Percentiles rank a stretch among this genome's conserved stretches.
These are phyloP conservation scores for Theonella swinhoei DNA, from an alignment of 37 sponge, comb jelly and placozoan species.

Conservation along the genomic window DNA sequence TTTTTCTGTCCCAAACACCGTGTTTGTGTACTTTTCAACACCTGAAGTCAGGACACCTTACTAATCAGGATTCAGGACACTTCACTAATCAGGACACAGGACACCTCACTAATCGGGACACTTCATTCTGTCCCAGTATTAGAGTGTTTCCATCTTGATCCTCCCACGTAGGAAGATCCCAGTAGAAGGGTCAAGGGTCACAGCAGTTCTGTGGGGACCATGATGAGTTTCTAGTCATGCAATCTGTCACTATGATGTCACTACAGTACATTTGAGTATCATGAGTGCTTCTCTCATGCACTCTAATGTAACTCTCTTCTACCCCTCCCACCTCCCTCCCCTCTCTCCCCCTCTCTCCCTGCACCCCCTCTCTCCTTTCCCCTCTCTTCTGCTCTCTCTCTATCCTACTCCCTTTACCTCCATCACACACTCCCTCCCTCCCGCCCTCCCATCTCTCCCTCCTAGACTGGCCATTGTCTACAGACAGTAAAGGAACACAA, in stretches of 20 bases:
- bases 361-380: slow-evolving; percentile 4
- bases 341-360: not conserved
- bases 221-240: slow-evolving; percentile 84
- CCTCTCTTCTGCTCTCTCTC: too few species aligned
- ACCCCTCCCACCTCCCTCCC: not conserved
- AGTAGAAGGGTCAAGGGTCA: slow-evolving; percentile 62
- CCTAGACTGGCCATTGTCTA: slow-evolving; percentile 15
- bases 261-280: slow-evolving; percentile 4
- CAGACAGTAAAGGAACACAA: slow-evolving; percentile 36
- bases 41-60: too few species aligned
- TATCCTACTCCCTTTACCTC: too few species aligned
- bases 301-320: not conserved
- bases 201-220: slow-evolving; percentile 90
- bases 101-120: too few species aligned
- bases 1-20: too few species aligned
- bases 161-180: not conserved
- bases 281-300: not conserved
- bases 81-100: too few species aligned
- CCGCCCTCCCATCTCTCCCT: too few species aligned
- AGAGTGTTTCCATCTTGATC: not conserved
- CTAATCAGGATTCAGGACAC: too few species aligned
- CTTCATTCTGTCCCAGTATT: too few species aligned
- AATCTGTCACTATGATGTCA: slow-evolving; percentile 64
- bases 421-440: too few species aligned
- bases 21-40: too few species aligned